Evolutionary conservation across 1,140 invertebrate species (phyloP), one percentile per base, ranked within the genome.

Genomic region (Aphaenogaster floridana): DNA sequence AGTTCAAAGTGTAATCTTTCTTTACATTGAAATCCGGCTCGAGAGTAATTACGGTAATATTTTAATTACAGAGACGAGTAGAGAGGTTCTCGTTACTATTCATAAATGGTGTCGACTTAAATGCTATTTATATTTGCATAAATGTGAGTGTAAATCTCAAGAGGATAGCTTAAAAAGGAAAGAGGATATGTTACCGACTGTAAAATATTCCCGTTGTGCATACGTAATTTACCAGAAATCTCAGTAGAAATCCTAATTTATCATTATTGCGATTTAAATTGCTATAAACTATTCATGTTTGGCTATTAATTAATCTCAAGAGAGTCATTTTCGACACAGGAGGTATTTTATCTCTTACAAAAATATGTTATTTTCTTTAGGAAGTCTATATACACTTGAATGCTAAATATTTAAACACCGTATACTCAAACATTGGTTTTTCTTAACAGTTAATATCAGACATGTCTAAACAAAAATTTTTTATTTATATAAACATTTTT

Each of bases 41-140:
- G 34, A 48, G 34, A 9, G n/a, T 84, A 76, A 84, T 84, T 74
- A 61, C 50, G 15, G 39, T 57, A 81, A 81, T 76, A 84, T 84
- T 84, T 76, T 84, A 84, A 84, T 84, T 76, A 76, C 42, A 17
- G 48, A 28, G 28, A 61, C 21, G 57, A 61, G 52, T 36, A 28
- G 39, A 57, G 34, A 74, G 28, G n/a, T 17, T 50, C 64, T 61
- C 69, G 80, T 76, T 76, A 61, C 39, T 84, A 61, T 84, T 72
- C 63, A 72, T 59, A 48, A 83, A 28, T 21, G 48, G 45, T 61
- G 54, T 48, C 48, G 54, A 76, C 42, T 83, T 48, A 81, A 81
- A 71, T 71, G 69, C 66, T 83, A 83, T 83, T 83, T 48, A 61
- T 74, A 74, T 74, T 61, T 83, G 69, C 34, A 42, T 61, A 61